A percentile compares a stretch with the other conserved stretches of the same genome.
Conservation (phyloP, 1,140 invertebrate genomes). For the Drosophila trapezifrons region DNA sequence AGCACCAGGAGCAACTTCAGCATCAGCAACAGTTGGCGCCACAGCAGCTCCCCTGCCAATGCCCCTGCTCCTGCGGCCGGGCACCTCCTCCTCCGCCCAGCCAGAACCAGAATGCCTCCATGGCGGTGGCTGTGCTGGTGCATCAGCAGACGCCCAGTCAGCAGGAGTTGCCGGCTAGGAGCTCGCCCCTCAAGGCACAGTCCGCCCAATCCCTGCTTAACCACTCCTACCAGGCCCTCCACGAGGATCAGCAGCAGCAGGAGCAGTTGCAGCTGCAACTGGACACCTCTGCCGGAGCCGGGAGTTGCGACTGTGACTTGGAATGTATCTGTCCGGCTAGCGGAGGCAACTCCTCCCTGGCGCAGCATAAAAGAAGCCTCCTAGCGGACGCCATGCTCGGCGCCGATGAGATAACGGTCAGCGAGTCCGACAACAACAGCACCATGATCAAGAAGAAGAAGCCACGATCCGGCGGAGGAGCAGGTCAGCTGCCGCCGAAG, state of each 20-base stretch:
- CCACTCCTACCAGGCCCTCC: constrained; percentile 77
- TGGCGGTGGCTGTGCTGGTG: constrained; percentile 76
- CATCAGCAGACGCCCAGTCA: constrained; percentile 66
- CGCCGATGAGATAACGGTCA: constrained; percentile 80
- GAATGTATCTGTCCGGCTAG: constrained; percentile 68
- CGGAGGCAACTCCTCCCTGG: constrained; percentile 24
- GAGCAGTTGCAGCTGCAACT: constrained; percentile 56
- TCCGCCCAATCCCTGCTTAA: constrained; percentile 78
- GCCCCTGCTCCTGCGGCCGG: constrained; percentile 73
- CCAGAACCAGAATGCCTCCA: constrained; percentile 57
- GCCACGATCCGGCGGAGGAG: constrained; percentile 37
- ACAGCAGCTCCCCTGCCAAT: constrained; percentile 58
- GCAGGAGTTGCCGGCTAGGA: constrained; percentile 22
- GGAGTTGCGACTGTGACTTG: constrained; percentile 74
- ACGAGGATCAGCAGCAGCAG: constrained; percentile 55
- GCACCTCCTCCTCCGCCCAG: constrained; percentile 54
- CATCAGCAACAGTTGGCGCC: constrained; percentile 18
- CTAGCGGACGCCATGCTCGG: constrained; percentile 76
- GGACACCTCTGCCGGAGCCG: constrained; percentile 49
- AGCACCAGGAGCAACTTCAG: constrained; percentile 46
- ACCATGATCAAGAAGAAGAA: constrained; percentile 80
- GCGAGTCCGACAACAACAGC: constrained; percentile 83
- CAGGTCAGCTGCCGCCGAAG: constrained; percentile 52
- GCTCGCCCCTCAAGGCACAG: constrained; percentile 51
- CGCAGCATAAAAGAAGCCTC: constrained; percentile 69